phyloP scores from a whole-genome alignment of 2,113 vertebrate species.

The Piliocolobus tephrosceles region DNA sequence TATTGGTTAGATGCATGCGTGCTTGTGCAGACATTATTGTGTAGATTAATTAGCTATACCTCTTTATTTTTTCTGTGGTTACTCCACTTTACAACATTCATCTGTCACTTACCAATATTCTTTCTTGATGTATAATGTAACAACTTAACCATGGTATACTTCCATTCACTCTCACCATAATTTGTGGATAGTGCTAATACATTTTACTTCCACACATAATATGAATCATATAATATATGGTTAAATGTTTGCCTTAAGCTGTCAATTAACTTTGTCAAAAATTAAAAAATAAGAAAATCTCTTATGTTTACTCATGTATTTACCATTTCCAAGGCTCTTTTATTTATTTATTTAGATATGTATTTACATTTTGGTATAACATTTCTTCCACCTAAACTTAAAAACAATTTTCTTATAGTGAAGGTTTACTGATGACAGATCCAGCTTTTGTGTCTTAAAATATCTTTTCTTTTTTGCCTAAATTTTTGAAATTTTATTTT shows the following conservation, averaged over 20 bases:
- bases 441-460: not conserved
- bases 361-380: not conserved
- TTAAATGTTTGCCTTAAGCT: not conserved
- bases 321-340: not conserved
- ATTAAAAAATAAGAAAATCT: not conserved
- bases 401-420: not conserved
- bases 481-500: not conserved
- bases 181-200: not conserved
- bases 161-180: not conserved
- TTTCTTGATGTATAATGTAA: not conserved
- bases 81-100: not conserved
- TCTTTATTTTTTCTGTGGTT: not conserved
- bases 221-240: not conserved
- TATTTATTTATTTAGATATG: not conserved
- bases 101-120: not conserved
- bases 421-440: not conserved
- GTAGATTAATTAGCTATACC: not conserved
- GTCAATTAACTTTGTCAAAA: not conserved
- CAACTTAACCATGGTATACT: not conserved
- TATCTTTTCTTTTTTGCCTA: not conserved
- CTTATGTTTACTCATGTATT: not conserved
- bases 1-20: not conserved
- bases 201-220: not conserved
- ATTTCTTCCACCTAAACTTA: not conserved
- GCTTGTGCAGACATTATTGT: not conserved